Percentiles rank a stretch among this genome's conserved stretches.
Evolutionary conservation across 2,888 invertebrate genomes (phyloP).

Genomic region (Mellilla xanthometata): DNA sequence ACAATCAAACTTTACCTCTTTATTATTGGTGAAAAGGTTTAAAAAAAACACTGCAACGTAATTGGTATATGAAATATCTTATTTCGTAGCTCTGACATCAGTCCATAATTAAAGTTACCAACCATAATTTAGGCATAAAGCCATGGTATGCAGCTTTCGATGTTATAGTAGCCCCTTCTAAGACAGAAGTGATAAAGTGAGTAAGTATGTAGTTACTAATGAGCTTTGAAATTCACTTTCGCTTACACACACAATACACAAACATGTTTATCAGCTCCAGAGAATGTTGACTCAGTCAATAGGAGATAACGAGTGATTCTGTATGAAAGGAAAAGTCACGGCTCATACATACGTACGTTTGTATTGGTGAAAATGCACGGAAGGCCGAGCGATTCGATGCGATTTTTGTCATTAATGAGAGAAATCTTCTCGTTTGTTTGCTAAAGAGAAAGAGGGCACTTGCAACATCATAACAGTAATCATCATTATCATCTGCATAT

Average conservation of each 20-base stretch:
- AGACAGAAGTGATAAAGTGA: conserved; percentile 18
- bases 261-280: conserved; percentile 19
- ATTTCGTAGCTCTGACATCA: too few species aligned
- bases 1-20: too few species aligned
- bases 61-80: too few species aligned
- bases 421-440: conserved; percentile 7
- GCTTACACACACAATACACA: conserved; percentile 22
- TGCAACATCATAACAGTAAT: too few species aligned
- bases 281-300: conserved; percentile 23
- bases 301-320: conserved; percentile 14
- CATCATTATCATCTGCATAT: too few species aligned
- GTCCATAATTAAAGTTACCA: too few species aligned
- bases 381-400: neutral
- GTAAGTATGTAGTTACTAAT: conserved; percentile 22
- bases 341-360: neutral
- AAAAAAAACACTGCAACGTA: too few species aligned
- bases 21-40: too few species aligned
- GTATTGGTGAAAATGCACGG: conserved; percentile 13
- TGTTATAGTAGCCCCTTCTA: too few species aligned
- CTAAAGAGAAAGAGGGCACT: neutral
- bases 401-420: conserved; percentile 7
- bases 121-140: too few species aligned
- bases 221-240: conserved; percentile 26
- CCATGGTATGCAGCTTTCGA: too few species aligned
- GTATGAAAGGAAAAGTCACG: conserved; percentile 20